These are phyloP conservation scores for Glossophaga mutica DNA, from an alignment of 2,797 vertebrate species.

Conservation along the genomic window DNA sequence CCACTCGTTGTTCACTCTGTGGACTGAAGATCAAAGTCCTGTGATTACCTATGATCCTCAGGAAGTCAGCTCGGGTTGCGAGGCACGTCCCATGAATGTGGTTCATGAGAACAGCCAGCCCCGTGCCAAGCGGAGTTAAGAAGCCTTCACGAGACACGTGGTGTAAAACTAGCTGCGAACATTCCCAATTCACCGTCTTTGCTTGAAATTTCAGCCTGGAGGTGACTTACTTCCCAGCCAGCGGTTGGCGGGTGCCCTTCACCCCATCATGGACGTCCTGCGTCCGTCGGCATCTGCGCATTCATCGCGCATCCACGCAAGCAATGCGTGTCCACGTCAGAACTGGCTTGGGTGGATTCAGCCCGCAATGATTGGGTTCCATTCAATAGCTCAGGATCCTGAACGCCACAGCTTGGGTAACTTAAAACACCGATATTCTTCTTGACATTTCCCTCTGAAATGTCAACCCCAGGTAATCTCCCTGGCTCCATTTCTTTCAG, in stretches of 20 bases:
- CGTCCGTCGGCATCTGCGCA: neutral
- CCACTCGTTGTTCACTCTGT: neutral
- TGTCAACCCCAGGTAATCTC: neutral
- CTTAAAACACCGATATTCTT: neutral
- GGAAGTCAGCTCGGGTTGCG: neutral
- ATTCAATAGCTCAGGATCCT: neutral
- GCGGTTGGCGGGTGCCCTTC: neutral
- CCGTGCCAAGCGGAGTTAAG: neutral
- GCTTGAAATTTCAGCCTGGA: neutral
- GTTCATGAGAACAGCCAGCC: neutral
- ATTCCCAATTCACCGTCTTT: neutral
- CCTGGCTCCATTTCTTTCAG: neutral
- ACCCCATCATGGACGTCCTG: neutral
- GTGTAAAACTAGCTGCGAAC: neutral
- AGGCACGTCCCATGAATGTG: no score
- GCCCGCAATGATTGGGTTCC: neutral
- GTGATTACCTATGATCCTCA: accelerated
- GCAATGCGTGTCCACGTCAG: neutral
- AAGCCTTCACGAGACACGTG: neutral
- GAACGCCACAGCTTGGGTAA: neutral
- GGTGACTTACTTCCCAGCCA: neutral
- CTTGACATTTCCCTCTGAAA: constrained; percentile 12
- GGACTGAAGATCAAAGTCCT: neutral
- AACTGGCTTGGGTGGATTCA: neutral
- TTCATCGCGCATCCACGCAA: neutral